Evolutionary conservation across 53 echinoderm and acorn worm species (phyloP).

Genomic region (Mesocentrotus franciscanus): DNA sequence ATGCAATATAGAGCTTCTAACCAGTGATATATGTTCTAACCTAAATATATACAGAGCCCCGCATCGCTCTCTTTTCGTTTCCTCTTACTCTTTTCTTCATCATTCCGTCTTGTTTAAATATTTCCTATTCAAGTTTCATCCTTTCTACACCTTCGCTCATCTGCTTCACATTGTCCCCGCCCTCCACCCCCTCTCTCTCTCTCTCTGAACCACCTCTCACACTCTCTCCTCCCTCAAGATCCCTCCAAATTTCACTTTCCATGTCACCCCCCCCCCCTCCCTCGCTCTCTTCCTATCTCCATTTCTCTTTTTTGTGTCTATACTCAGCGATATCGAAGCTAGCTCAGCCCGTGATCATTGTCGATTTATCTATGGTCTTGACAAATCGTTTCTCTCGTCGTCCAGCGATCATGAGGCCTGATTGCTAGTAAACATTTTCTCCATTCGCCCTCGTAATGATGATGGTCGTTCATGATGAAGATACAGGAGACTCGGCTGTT

Average conservation of each 20-base stretch:
- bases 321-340: neutral
- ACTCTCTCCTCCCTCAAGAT: too few species aligned
- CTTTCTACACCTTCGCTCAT: too few species aligned
- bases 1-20: too few species aligned
- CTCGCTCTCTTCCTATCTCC: neutral
- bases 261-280: neutral
- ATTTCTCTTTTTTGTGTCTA: neutral
- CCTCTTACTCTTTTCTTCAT: too few species aligned
- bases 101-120: too few species aligned
- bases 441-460: neutral
- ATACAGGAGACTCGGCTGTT: neutral
- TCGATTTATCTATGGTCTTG: neutral
- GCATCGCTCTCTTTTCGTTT: too few species aligned
- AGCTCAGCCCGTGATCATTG: neutral
- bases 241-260: too few species aligned
- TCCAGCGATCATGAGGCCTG: slow-evolving; percentile 4
- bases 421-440: slow-evolving; percentile 9
- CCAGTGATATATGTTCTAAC: too few species aligned
- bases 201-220: neutral
- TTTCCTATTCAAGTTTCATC: too few species aligned
- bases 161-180: too few species aligned
- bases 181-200: neutral
- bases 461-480: neutral
- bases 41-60: too few species aligned
- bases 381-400: slow-evolving; percentile 10